Evolutionary conservation across 2,888 invertebrate genomes (phyloP).

Genomic region (Strigamia crassipes): DNA sequence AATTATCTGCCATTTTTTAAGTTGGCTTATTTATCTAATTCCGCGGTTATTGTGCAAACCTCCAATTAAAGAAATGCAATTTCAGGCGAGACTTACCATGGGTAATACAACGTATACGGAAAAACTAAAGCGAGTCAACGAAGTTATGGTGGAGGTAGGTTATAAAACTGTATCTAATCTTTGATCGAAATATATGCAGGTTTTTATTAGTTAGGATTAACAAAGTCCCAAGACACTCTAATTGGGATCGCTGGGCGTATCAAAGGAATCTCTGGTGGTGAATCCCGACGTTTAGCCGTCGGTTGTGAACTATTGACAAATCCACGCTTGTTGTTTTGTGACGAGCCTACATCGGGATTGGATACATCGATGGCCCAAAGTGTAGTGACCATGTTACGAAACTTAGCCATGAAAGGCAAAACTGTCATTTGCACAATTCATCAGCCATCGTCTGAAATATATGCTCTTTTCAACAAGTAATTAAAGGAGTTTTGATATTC

Average conservation of each 20-base stretch:
- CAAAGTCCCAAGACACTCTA: slow-evolving; percentile 85
- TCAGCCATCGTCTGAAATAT: slow-evolving; percentile 89
- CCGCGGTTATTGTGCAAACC: too few relatives aligned
- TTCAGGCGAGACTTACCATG: slow-evolving; percentile 79
- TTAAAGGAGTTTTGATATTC: too few relatives aligned
- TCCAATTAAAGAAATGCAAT: neutral
- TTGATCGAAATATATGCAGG: neutral
- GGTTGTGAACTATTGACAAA: slow-evolving; percentile 96
- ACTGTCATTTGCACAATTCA: slow-evolving; percentile 92
- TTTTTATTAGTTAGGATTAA: slow-evolving; percentile 71
- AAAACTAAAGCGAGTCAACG: slow-evolving; percentile 78
- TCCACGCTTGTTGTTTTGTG: slow-evolving; percentile 93
- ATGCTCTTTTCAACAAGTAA: slow-evolving; percentile 80
- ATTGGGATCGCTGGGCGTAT: slow-evolving; percentile 86
- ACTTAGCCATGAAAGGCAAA: slow-evolving; percentile 68
- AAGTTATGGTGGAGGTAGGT: slow-evolving; percentile 76
- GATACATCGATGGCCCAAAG: slow-evolving; percentile 97
- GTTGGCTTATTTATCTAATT: too few relatives aligned
- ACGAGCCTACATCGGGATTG: slow-evolving; percentile 95
- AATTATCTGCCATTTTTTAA: too few relatives aligned
- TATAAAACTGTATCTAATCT: neutral
- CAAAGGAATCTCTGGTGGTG: slow-evolving; percentile 95
- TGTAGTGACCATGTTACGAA: slow-evolving; percentile 74
- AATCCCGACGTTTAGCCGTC: slow-evolving; percentile 91
- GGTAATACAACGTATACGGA: slow-evolving; percentile 74